Evolutionary conservation across 2,797 vertebrate species (phyloP).

Genomic region (Cryptoblepharus egeriae): DNA sequence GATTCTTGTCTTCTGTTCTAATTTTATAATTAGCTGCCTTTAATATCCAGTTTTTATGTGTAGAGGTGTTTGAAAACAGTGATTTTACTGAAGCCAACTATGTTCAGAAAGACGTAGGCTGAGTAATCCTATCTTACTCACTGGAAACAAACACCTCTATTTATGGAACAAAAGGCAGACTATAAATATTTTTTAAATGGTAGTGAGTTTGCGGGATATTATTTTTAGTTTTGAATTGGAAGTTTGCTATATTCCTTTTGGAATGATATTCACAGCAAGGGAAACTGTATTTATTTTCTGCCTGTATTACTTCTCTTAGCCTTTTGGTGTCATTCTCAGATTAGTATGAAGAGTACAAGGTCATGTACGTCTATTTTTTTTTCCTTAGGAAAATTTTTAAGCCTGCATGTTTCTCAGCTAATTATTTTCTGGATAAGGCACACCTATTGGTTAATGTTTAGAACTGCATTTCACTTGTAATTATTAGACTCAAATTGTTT

Average conservation of each 20-base stretch:
- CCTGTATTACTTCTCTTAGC: constrained; percentile 76
- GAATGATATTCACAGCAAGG: background rate
- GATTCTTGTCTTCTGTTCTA: too few species aligned
- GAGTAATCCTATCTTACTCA: too few species aligned
- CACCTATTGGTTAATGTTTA: background rate
- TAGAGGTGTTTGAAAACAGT: too few species aligned
- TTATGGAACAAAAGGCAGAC: too few species aligned
- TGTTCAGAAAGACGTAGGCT: too few species aligned
- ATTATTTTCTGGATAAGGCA: background rate
- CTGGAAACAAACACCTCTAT: too few species aligned
- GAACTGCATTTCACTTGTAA: background rate
- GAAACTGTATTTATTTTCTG: background rate
- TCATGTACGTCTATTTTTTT: rapidly evolving
- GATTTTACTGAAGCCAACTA: too few species aligned
- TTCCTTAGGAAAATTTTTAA: background rate
- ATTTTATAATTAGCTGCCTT: too few species aligned
- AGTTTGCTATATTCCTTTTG: background rate
- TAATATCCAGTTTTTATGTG: too few species aligned
- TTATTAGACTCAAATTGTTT: background rate
- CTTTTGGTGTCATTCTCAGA: constrained; percentile 81
- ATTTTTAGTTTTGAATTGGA: background rate
- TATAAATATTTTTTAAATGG: background rate
- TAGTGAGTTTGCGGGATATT: background rate
- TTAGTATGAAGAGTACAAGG: constrained; percentile 61
- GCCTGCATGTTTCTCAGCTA: background rate